A percentile compares a stretch with the other conserved stretches of the same genome.
phyloP scores from a whole-genome alignment of 2,888 invertebrate genomes.

The Hydropsyche betteni region DNA sequence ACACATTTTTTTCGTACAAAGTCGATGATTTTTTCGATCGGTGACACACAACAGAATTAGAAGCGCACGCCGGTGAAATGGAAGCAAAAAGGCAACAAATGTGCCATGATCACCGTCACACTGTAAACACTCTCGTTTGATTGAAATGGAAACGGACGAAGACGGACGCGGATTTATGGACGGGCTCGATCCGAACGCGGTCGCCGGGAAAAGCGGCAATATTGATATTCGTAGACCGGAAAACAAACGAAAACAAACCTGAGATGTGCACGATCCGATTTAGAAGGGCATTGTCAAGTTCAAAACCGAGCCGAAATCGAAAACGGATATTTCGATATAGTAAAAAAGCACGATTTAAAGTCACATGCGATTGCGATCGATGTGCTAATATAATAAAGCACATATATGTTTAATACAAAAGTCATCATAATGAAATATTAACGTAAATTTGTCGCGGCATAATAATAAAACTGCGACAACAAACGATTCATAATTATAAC shows the following conservation, averaged over 20 bases:
- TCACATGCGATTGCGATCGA: too few species aligned
- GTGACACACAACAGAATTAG: too few species aligned
- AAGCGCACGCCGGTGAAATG: not conserved
- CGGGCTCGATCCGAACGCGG: constrained; percentile 6
- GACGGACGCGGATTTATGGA: constrained; percentile 35
- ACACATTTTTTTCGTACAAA: too few species aligned
- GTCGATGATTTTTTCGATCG: too few species aligned
- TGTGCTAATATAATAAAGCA: too few species aligned
- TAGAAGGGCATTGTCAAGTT: constrained; percentile 14
- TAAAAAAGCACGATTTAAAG: not conserved
- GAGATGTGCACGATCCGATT: too few species aligned
- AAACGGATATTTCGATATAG: too few species aligned
- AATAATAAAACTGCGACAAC: too few species aligned
- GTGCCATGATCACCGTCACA: constrained; percentile 15
- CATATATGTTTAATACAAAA: too few species aligned
- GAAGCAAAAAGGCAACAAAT: constrained; percentile 34
- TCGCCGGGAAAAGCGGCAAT: constrained; percentile 6
- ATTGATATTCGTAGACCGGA: not conserved
- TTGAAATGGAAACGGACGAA: constrained; percentile 36
- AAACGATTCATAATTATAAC: too few species aligned
- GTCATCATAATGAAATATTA: too few species aligned
- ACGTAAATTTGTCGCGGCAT: too few species aligned
- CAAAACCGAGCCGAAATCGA: not conserved
- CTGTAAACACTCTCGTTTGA: constrained; percentile 37
- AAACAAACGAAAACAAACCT: constrained; percentile 2